Conservation (phyloP, 1,140 invertebrate species). For the Eumeta japonica region DNA sequence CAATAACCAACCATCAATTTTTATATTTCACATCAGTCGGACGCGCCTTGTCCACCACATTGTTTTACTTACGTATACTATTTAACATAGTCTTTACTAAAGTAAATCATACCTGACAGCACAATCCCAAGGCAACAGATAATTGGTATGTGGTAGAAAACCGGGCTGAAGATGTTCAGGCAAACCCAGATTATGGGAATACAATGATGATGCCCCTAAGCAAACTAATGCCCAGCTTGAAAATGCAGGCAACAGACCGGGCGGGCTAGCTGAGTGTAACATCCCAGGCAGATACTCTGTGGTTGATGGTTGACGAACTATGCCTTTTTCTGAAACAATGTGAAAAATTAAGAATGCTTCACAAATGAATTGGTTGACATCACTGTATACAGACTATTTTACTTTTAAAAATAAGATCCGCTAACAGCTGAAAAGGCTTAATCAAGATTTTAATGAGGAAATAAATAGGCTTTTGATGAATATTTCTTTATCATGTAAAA, state of each 20-base stretch:
- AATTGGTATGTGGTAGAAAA: conserved; percentile 86
- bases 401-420: no score
- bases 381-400: no score
- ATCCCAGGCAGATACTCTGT: conserved; percentile 89
- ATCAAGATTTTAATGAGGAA: no score
- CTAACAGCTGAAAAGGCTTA: no score
- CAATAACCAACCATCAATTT: no score
- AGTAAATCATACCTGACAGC: conserved; percentile 61
- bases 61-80: no score
- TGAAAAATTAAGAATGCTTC: no score
- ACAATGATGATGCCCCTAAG: conserved; percentile 85
- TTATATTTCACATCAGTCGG: no score
- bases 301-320: conserved; percentile 76
- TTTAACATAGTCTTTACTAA: background rate
- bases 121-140: conserved; percentile 94
- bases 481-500: no score
- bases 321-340: conserved; percentile 57
- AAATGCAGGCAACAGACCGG: conserved; percentile 80
- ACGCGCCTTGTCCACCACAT: no score
- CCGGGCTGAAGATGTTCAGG: conserved; percentile 78
- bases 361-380: no score
- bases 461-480: no score
- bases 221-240: conserved; percentile 92
- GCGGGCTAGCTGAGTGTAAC: conserved; percentile 78
- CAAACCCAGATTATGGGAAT: conserved; percentile 85